Evolutionary conservation across 2,797 vertebrate species (phyloP).

Genomic region (Sebastes wilsoni): DNA sequence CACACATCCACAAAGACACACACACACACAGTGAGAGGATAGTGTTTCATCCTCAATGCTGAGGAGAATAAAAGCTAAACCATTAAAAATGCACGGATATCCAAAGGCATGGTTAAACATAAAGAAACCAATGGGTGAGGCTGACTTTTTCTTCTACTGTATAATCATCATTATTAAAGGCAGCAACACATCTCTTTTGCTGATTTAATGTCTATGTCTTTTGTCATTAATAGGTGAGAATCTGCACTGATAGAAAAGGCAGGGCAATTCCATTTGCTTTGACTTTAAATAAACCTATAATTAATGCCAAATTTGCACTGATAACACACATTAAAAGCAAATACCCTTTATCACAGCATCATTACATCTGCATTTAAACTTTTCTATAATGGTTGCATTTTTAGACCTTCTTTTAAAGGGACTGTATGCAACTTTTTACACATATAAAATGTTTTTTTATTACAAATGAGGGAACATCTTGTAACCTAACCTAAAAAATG

Average conservation of each 20-base stretch:
- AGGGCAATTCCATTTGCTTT: slow-evolving; percentile 7
- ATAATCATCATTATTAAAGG: slow-evolving; percentile 16
- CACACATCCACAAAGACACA: slow-evolving; percentile 7
- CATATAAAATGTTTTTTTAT: too few relatives aligned
- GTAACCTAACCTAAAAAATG: too few relatives aligned
- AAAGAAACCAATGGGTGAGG: not conserved
- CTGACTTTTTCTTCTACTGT: not conserved
- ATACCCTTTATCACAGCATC: not conserved
- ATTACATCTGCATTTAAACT: not conserved
- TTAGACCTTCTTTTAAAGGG: not conserved
- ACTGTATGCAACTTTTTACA: too few relatives aligned
- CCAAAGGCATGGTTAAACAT: slow-evolving; percentile 3
- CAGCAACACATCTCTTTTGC: not conserved
- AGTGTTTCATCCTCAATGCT: slow-evolving; percentile 27
- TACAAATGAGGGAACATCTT: too few relatives aligned
- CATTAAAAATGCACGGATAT: slow-evolving; percentile 5
- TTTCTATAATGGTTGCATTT: not conserved
- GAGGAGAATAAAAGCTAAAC: slow-evolving; percentile 29
- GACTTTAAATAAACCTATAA: slow-evolving; percentile 2
- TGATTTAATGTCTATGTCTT: not conserved
- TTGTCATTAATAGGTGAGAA: not conserved
- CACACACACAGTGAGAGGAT: slow-evolving; percentile 1
- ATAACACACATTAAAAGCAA: not conserved
- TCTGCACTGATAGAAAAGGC: not conserved
- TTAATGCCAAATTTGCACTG: not conserved